These are phyloP conservation scores for Panulirus ornatus DNA, from an alignment of 1,140 invertebrate species.

Conservation along the genomic window DNA sequence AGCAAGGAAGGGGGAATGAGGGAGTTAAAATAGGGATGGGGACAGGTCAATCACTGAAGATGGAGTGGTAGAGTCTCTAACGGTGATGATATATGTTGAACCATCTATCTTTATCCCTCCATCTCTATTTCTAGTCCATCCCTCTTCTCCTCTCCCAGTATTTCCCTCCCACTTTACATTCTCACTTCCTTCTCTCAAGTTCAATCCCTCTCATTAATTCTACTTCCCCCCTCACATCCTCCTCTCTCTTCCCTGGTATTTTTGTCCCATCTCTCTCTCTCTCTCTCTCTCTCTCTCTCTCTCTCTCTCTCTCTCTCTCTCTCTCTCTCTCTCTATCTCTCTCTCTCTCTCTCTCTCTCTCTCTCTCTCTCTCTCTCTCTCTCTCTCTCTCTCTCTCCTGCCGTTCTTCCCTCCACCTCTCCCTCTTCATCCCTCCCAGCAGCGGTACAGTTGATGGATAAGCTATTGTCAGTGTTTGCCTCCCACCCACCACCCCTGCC, in stretches of 20 bases:
- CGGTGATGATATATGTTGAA: too few species aligned
- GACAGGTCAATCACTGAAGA: too few species aligned
- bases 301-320: conserved; percentile 33
- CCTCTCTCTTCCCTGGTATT: background rate
- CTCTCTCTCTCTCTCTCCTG: background rate
- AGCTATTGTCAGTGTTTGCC: background rate
- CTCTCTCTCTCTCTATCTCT: too few species aligned
- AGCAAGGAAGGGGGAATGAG: too few species aligned
- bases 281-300: conserved; percentile 10
- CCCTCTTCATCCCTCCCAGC: background rate
- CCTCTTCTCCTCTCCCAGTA: background rate
- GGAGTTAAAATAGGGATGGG: too few species aligned
- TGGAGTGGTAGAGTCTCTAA: too few species aligned
- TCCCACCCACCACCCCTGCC: background rate
- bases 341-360: conserved; percentile 21
- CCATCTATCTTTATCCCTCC: background rate
- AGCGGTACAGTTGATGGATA: background rate
- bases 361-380: background rate
- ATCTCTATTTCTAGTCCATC: background rate
- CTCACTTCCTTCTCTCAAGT: too few species aligned
- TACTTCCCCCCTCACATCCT: background rate
- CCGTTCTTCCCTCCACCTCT: background rate
- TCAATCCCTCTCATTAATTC: background rate
- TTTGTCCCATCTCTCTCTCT: background rate
- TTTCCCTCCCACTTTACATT: too few species aligned